Base-by-base conservation (phyloP, 2,113 vertebrate genomes). In the Embiotoca jacksoni region DNA sequence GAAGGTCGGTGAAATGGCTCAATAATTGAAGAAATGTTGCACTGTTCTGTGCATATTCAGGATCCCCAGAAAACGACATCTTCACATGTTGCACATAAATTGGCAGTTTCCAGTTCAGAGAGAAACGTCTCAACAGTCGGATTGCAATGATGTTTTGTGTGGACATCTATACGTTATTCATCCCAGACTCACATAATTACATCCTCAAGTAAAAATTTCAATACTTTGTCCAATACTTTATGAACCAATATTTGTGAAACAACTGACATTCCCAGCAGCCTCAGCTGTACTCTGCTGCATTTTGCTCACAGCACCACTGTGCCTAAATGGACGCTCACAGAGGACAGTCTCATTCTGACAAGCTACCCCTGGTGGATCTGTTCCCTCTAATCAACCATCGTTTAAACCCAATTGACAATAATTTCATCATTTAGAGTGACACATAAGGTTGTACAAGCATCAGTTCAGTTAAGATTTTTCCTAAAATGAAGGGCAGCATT, bases 341-440 rank as follows among this genome's bases (percentile, higher is more conserved):
- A 71, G 62, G 76, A 55, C 66, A 47, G 41, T 52, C 46, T 44
- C 70, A 44, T 33, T 62, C 67, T 55, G 68, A 82, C 69, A 80
- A 55, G 30, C 47, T 23, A 41, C 11, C 79, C 44, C 60, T 31
- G 44, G 75, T 78, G 70, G 15, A 44, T 85, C 72, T 63, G 44
- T 73, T 78, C 79, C 58, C 62, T 68, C 33, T 74, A 80, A 91
- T 85, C 49, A 81, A 59, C 71, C 49, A 32, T 67, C 16, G 23
- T 81, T 83, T 82, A 66, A 76, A 85, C 55, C 66, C 33, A 44
- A 61, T 55, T 72, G 49, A 75, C 46, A 64, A 77, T 81, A 39
- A 82, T 86, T 83, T 78, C 35, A 60, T 78, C 39, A 75, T 59
- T 80, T 58, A 23, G 32, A 50, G 41, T 72, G 57, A 63, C 74